Evolutionary conservation across 2,113 vertebrate genomes (phyloP).

Genomic region (Nannospalax galili): DNA sequence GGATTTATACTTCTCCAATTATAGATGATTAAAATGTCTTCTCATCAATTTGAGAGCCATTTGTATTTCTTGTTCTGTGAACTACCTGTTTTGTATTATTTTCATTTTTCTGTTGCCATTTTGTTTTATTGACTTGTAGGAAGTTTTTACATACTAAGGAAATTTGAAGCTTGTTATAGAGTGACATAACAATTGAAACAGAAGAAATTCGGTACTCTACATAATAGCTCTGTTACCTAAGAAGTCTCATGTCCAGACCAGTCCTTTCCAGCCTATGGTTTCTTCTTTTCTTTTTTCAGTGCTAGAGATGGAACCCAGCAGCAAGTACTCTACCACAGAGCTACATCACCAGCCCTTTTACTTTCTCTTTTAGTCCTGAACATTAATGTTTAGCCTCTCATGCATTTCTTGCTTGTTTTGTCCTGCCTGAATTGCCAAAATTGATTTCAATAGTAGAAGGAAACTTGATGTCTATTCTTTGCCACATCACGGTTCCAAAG

Average conservation of each 20-base stretch:
- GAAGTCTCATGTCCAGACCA: not conserved
- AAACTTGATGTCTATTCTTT: not conserved
- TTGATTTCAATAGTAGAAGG: not conserved
- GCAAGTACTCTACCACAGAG: not conserved
- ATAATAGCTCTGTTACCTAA: not conserved
- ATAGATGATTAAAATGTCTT: not conserved
- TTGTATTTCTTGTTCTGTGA: not conserved
- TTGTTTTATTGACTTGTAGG: not conserved
- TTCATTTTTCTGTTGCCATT: not conserved
- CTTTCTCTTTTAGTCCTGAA: not conserved
- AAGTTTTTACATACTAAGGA: constrained; percentile 20
- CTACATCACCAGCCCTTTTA: not conserved
- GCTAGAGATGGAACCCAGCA: not conserved
- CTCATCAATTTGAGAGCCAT: not conserved
- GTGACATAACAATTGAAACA: not conserved
- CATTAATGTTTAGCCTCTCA: not conserved
- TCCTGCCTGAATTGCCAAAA: not conserved
- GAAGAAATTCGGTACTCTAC: not conserved
- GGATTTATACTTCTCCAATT: not conserved
- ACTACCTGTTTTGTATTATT: not conserved
- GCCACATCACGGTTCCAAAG: not conserved
- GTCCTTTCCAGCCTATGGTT: not conserved
- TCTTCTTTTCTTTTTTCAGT: not conserved
- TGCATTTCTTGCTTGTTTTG: not conserved
- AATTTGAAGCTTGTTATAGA: not conserved